Evolutionary conservation across 2,888 invertebrate genomes (phyloP), one percentile per base, ranked within the genome.

Genomic region (Limnephilus lunatus): DNA sequence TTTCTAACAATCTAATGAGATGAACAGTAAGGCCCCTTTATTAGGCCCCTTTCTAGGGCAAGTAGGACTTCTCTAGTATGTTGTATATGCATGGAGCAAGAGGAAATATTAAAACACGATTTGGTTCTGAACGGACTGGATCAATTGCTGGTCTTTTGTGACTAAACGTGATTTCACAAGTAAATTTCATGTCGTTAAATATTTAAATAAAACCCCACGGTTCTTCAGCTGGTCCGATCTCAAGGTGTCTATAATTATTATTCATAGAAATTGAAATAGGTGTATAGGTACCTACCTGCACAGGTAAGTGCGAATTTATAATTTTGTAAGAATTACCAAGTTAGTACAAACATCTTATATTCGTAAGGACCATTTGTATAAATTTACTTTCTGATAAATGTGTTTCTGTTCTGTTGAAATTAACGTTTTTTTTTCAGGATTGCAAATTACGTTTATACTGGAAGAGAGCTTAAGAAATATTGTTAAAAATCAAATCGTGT

Each of bases 81-180:
- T 68, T 9, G 9, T 68, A n/a, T 68, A 25, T n/a, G 9, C 25
- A n/a, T n/a, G 68, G 25, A 68, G 25, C 7, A 80, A 91, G 80
- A 68, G 68, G 30, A 81, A 81, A 89, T 83, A 83, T 83, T 83
- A 83, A 83, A 83, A 83, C 35, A 35, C 32, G 83, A 83, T 83
- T 83, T 83, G 25, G 83, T 83, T 35, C 83, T 39, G 39, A 35
- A 83, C 32, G 39, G 39, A 83, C 83, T 32, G 39, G 83, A 35
- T 83, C 83, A 32, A 35, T 68, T 68, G 68, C 68, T 68, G 68
- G 68, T 68, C 68, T 68, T n/a, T 68, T 68, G 68, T 68, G n/a
- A 68, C 68, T 68, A 68, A 68, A 68, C 68, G 68, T 68, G 68
- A 68, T 68, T 68, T 68, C 68, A 68, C 68, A 68, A 68, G 68